phyloP scores from a whole-genome alignment of 2,113 vertebrate genomes.

The Sus scrofa region DNA sequence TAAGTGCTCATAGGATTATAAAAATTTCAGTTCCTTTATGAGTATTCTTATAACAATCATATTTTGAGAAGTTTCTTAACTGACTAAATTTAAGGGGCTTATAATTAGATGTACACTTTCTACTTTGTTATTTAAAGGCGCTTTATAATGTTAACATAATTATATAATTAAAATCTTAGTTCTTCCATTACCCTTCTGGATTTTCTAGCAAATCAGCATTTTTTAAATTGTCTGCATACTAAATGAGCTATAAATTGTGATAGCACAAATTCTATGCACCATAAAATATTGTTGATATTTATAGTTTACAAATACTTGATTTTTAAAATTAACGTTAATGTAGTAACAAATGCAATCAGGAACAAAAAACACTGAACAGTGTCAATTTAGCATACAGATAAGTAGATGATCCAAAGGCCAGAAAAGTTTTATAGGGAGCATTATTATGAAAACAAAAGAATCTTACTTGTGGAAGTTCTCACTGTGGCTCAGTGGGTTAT shows the following conservation, averaged over 20 bases:
- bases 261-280: background rate
- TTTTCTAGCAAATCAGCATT: conserved; percentile 40
- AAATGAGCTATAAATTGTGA: conserved; percentile 35
- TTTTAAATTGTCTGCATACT: background rate
- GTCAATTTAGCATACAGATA: background rate
- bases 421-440: background rate
- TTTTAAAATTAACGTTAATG: background rate
- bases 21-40: conserved; percentile 28
- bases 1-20: background rate
- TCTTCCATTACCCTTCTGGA: conserved; percentile 39
- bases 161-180: conserved; percentile 55
- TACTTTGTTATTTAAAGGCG: conserved; percentile 48
- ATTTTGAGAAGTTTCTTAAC: conserved; percentile 40
- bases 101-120: background rate
- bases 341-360: background rate
- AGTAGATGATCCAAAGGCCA: background rate
- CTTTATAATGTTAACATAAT: conserved; percentile 29
- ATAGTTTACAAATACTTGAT: background rate
- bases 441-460: background rate
- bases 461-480: background rate
- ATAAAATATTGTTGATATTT: conserved; percentile 46
- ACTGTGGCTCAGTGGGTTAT: too few relatives aligned
- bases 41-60: background rate
- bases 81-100: conserved; percentile 52
- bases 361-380: background rate